Conservation (phyloP, 2,113 vertebrate species). For the Hippocampus barbouri region DNA sequence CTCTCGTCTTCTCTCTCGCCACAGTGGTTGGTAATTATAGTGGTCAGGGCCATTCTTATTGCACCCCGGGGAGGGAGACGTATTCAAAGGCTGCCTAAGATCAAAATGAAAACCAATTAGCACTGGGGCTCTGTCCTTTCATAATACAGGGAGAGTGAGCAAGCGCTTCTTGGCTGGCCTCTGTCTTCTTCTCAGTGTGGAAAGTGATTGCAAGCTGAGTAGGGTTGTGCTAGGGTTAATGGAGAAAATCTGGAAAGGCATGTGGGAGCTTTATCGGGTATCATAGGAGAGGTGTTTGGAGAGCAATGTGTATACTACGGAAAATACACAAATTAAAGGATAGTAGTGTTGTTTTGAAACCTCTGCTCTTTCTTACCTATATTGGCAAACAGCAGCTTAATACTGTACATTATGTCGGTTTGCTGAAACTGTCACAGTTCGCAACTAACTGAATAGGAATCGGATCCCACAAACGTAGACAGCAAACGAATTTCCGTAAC, state of each 20-base stretch:
- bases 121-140: conserved; percentile 47
- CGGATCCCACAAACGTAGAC: too few species aligned
- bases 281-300: conserved; percentile 13
- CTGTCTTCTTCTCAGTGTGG: conserved; percentile 23
- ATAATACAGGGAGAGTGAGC: conserved; percentile 35
- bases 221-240: conserved; percentile 35
- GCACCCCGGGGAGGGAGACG: conserved; percentile 46
- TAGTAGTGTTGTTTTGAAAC: neutral
- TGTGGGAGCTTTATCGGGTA: conserved; percentile 10
- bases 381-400: neutral
- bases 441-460: too few species aligned
- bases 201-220: conserved; percentile 15
- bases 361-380: neutral
- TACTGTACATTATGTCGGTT: neutral
- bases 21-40: conserved; percentile 56
- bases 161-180: conserved; percentile 35
- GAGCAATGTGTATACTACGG: conserved; percentile 5
- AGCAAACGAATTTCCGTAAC: too few species aligned
- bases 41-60: conserved; percentile 47
- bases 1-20: conserved; percentile 27
- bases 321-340: neutral
- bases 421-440: neutral
- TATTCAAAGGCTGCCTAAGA: conserved; percentile 57
- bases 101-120: conserved; percentile 70
- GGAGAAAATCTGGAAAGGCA: conserved; percentile 27